phyloP scores from a whole-genome alignment of 2,888 invertebrate genomes.

The Incurvaria masculella region DNA sequence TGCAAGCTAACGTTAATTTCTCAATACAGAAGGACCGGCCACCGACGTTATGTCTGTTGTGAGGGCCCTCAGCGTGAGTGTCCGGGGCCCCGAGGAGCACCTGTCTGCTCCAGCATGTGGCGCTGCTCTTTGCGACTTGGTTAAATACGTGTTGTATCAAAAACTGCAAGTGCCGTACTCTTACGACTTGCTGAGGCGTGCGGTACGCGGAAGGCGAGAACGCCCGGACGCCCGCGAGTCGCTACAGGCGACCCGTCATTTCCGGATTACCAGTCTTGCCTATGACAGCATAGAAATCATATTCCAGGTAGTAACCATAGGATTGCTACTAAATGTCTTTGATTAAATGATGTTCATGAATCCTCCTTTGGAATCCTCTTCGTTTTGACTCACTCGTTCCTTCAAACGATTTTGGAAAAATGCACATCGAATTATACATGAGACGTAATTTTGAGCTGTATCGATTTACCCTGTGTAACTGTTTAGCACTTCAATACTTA shows the following conservation, averaged over 20 bases:
- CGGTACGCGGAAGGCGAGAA: constrained; percentile 30
- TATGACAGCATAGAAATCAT: constrained; percentile 45
- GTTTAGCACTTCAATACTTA: no score
- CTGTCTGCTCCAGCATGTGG: background rate
- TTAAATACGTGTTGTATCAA: constrained; percentile 42
- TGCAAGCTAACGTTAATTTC: no score
- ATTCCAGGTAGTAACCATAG: constrained; percentile 29
- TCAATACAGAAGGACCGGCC: no score
- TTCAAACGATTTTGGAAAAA: no score
- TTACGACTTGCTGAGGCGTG: constrained; percentile 48
- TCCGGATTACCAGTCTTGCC: constrained; percentile 36
- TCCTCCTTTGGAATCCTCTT: background rate
- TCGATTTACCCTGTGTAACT: no score
- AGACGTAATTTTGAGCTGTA: no score
- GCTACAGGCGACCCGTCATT: constrained; percentile 42
- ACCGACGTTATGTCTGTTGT: background rate
- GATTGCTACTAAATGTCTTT: background rate
- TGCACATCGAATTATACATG: no score
- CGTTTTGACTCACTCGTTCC: no score
- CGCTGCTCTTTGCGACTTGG: background rate
- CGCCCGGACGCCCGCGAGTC: constrained; percentile 28
- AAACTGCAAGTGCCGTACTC: constrained; percentile 53
- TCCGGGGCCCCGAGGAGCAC: background rate
- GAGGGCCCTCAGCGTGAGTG: background rate
- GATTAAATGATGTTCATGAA: background rate